Base-by-base conservation (phyloP, 1,140 invertebrate species). In the Bombus picipes region DNA sequence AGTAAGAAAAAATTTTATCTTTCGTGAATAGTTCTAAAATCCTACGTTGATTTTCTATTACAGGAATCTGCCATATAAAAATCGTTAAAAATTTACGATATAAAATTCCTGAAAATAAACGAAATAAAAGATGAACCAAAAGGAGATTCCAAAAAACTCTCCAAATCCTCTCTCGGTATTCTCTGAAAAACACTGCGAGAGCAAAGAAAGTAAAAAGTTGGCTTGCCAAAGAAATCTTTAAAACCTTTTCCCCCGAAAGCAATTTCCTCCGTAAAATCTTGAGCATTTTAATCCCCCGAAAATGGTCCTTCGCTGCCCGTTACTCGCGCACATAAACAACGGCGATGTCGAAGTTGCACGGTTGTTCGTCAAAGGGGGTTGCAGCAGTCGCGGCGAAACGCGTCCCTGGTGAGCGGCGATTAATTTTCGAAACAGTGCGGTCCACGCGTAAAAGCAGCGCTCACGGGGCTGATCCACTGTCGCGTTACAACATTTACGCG, bases 401-500 rank as follows among this genome's bases (percentile, higher is more conserved):
- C 32, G 71, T 65, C 71, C 70, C 70, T 39, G n/a, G 47, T 32
- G 47, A 39, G 53, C 37, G 68, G 25, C 71, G 71, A 82, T 82
- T 82, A 82, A 82, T 82, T 72, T 75, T 41, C 57, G 81, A 82
- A 82, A 82, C 70, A 71, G 70, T 68, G 37, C 53, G 47, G 25
- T 13, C 47, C 22, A 3, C 37, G 70, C n/a, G 41, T 59, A 74
- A 62, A 74, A 82, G 71, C 57, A 32, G 18, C 71, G 81, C 81
- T 66, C 53, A 22, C 57, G 71, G 39, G 53, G 18, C 59, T 71
- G 80, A 74, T 74, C 57, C 32, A 8, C 70, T 32, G 39, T 77
- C 75, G 81, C 65, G 76, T 71, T 84, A 59, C 74, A 84, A 65
- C 80, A 80, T 59, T 87, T 76, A 28, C 47, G 59, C 25, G 66